Conservation (phyloP, 64 coral and sea anemone species). For the Orbicella faveolata region DNA sequence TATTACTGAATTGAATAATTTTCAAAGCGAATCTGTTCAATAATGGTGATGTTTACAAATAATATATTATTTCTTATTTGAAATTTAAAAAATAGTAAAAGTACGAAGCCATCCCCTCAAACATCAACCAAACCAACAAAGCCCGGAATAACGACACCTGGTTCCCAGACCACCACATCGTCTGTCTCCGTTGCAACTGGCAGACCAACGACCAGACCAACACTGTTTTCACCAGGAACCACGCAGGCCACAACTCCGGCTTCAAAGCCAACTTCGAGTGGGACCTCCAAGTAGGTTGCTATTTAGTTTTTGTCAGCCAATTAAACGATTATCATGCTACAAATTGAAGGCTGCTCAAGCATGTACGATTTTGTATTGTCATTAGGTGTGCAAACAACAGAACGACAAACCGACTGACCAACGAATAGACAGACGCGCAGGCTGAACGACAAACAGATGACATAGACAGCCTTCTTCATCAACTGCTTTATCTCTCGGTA, state of each 20-base stretch:
- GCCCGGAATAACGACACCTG: constrained; percentile 12
- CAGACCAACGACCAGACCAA: constrained; percentile 1
- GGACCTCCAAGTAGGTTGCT: neutral
- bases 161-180: neutral
- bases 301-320: too few species aligned
- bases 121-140: neutral
- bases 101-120: neutral
- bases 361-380: too few species aligned
- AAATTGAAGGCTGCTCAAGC: neutral
- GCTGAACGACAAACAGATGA: too few species aligned
- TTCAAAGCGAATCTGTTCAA: neutral
- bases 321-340: neutral
- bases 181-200: neutral
- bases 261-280: neutral
- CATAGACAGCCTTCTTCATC: too few species aligned
- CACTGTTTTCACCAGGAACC: neutral
- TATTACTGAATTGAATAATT: neutral
- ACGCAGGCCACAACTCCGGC: neutral
- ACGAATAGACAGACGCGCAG: too few species aligned
- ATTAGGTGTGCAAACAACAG: too few species aligned
- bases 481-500: too few species aligned
- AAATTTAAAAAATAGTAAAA: neutral
- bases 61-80: too few species aligned
- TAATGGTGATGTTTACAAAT: neutral
- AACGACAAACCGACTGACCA: too few species aligned